Evolutionary conservation across 1,140 invertebrate species (phyloP).

Genomic region (Cotesia vestalis): DNA sequence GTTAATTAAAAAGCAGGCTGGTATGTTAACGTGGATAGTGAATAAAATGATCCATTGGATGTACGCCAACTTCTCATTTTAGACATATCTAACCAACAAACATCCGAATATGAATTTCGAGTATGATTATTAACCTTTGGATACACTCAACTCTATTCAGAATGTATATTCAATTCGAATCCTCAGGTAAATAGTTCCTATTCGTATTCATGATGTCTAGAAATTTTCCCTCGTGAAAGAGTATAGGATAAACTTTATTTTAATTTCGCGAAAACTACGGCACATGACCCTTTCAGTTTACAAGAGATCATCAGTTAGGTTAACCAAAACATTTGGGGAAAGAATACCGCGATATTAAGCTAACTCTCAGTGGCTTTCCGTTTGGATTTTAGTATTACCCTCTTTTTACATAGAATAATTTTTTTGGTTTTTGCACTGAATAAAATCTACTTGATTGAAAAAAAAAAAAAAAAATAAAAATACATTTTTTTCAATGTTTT

Average conservation of each 20-base stretch:
- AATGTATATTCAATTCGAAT: slow-evolving; percentile 1
- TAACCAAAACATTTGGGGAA: no score
- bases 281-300: background rate
- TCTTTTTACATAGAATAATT: no score
- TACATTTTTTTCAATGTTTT: no score
- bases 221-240: background rate
- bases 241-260: background rate
- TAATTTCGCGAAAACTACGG: no score
- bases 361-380: no score
- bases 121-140: slow-evolving; percentile 24
- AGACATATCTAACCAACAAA: slow-evolving; percentile 10
- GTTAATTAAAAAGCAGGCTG: slow-evolving; percentile 25
- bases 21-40: background rate
- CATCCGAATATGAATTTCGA: slow-evolving; percentile 24
- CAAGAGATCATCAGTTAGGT: no score
- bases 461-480: no score
- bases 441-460: no score
- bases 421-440: no score
- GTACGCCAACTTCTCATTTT: slow-evolving; percentile 20
- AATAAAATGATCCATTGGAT: slow-evolving; percentile 15
- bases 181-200: slow-evolving; percentile 14
- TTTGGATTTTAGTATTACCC: no score
- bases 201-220: slow-evolving; percentile 18
- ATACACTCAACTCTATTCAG: background rate
- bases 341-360: no score